phyloP scores from a whole-genome alignment of 2,888 invertebrate genomes.

The Phengaris alcon region DNA sequence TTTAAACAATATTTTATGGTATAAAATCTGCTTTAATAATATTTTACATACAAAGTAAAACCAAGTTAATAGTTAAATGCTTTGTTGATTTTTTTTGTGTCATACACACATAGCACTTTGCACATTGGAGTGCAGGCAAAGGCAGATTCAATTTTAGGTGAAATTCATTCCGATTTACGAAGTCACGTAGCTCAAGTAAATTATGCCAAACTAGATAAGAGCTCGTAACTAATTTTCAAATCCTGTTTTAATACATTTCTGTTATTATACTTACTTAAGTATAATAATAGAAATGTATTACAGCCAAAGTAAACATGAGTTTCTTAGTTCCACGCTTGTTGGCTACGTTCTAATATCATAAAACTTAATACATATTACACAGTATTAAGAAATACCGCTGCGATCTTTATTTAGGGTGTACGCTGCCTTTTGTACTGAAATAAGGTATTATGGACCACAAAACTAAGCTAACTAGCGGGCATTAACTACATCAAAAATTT shows the following conservation, averaged over 20 bases:
- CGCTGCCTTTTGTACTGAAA: too few species aligned
- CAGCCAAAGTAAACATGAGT: neutral
- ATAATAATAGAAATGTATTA: neutral
- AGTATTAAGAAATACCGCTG: too few species aligned
- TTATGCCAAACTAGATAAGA: constrained; percentile 17
- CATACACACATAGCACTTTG: neutral
- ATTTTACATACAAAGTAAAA: neutral
- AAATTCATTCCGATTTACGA: constrained; percentile 3
- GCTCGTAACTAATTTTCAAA: constrained; percentile 6
- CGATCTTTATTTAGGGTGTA: too few species aligned
- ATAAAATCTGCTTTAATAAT: neutral
- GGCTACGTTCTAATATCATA: too few species aligned
- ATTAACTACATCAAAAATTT: too few species aligned
- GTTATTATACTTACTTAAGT: too few species aligned
- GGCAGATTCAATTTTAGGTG: constrained; percentile 3
- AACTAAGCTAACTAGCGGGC: too few species aligned
- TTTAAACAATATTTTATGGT: neutral
- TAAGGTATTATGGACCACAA: too few species aligned
- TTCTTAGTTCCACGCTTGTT: too few species aligned
- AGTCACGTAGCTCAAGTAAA: constrained; percentile 16
- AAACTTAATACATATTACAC: too few species aligned
- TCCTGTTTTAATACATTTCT: too few species aligned
- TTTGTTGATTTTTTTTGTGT: neutral
- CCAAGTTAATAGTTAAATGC: too few species aligned
- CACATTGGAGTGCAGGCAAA: neutral